A percentile compares a stretch with the other conserved stretches of the same genome.
Evolutionary conservation across 1,140 invertebrate genomes (phyloP).

Genomic region (Cotesia chilonis): DNA sequence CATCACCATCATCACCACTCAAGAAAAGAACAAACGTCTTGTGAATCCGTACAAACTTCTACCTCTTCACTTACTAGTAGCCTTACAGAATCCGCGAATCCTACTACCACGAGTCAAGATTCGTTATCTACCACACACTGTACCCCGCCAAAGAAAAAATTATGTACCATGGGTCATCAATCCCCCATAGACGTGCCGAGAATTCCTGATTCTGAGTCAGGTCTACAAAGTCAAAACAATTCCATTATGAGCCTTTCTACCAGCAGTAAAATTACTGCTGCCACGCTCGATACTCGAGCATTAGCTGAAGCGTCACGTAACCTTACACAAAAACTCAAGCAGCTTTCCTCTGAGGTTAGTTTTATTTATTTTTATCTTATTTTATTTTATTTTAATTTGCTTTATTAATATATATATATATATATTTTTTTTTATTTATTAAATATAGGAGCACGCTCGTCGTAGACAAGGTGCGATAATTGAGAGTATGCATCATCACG

Average conservation of each 20-base stretch:
- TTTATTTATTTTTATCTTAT: constrained; percentile 55
- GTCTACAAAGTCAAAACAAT: constrained; percentile 41
- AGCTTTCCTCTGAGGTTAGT: constrained; percentile 82
- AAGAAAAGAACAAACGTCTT: constrained; percentile 42
- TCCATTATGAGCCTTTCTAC: constrained; percentile 38
- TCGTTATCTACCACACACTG: constrained; percentile 36
- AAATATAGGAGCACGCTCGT: constrained; percentile 58
- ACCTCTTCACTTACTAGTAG: constrained; percentile 35
- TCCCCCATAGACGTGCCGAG: constrained; percentile 27
- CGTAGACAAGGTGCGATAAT: constrained; percentile 82
- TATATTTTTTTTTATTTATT: constrained; percentile 11
- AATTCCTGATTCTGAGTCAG: constrained; percentile 31
- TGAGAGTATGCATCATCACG: constrained; percentile 92
- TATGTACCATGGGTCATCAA: constrained; percentile 51
- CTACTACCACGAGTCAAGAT: constrained; percentile 35
- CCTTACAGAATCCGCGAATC: constrained; percentile 33
- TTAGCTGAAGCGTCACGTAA: constrained; percentile 90
- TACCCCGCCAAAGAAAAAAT: constrained; percentile 54
- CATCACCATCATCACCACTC: constrained; percentile 44
- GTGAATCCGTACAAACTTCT: constrained; percentile 31
- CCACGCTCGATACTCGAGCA: constrained; percentile 75
- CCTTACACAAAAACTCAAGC: constrained; percentile 88
- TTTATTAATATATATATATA: background rate
- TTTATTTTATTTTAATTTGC: constrained; percentile 29
- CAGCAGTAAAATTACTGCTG: constrained; percentile 49